Evolutionary conservation across 2,797 vertebrate species (phyloP).

Genomic region (Semotilus atromaculatus): DNA sequence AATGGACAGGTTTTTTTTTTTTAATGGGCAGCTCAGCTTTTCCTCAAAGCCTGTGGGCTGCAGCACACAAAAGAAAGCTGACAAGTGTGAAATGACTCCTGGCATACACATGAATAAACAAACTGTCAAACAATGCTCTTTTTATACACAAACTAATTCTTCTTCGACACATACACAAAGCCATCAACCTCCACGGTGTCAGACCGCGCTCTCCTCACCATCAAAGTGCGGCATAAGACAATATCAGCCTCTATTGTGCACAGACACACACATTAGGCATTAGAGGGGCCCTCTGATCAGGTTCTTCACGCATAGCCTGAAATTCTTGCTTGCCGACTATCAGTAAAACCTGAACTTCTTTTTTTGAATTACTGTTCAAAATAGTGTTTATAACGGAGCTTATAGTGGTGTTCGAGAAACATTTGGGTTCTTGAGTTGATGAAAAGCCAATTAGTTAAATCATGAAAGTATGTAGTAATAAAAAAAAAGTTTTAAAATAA

Average conservation of each 20-base stretch:
- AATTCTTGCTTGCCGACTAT: neutral
- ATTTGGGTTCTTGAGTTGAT: neutral
- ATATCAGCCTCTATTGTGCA: conserved; percentile 23
- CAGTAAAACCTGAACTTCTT: neutral
- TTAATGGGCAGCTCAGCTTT: conserved; percentile 14
- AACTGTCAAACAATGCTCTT: conserved; percentile 52
- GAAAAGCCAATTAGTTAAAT: neutral
- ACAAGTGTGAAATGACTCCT: conserved; percentile 61
- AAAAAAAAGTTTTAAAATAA: neutral
- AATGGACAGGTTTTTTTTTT: conserved; percentile 11
- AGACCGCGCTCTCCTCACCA: neutral
- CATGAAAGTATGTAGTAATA: neutral
- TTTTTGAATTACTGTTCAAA: neutral
- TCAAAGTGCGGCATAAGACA: conserved; percentile 36
- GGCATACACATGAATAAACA: conserved; percentile 56
- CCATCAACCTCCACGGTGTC: conserved; percentile 39
- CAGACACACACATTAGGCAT: neutral
- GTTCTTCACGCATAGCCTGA: neutral
- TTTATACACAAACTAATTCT: conserved; percentile 55
- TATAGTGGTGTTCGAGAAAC: neutral
- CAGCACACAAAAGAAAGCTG: conserved; percentile 50
- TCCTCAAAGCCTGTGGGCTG: conserved; percentile 43
- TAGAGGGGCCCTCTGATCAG: neutral
- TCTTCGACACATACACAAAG: conserved; percentile 36
- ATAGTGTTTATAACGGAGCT: neutral